Base-by-base conservation (phyloP, 1,140 invertebrate genomes). In the Tetramorium parvispinum region DNA sequence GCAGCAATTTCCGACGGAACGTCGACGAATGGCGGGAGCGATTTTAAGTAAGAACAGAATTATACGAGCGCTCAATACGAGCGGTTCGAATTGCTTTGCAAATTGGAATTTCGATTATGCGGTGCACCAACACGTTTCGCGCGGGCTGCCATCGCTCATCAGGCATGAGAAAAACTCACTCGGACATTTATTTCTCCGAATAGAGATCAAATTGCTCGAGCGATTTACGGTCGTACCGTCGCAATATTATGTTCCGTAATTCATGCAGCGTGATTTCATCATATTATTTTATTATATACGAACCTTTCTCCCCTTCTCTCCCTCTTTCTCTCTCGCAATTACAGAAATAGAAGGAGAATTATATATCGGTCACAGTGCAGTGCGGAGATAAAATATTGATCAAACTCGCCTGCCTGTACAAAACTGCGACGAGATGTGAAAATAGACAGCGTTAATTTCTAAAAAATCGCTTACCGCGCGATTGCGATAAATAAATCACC, bases 51-150 rank as follows among this genome's bases (percentile, higher is more conserved):
- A 83, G 79, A 83, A 73, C 53, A 73, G 79, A 83, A 83, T 83
- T 83, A 83, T 83, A 49, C 68, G 68, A 83, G 79, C 66, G 68
- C 63, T 57, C 65, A 51, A 81, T 81, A 81, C 79, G 53, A 73
- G 68, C 68, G 40, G n/a, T 21, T 73, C 73, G 73, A 85, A 85
- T 78, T 76, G 82, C 82, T 85, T 85, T 78, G 73, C 71, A 85
- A 85, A 85, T 85, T 85, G 82, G 82, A 85, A 85, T 78, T 78
- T 85, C 82, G 82, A 85, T 85, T 85, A 85, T 85, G 73, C 82
- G 82, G 53, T 73, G 55, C 53, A 27, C 63, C 63, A 81, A 70
- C 77, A 70, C 63, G 46, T 27, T 81, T 68, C 46, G 53, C 53
- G 53, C 79, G 53, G 40, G 13, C 53, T 73, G 53, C 53, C 53